phyloP scores from a whole-genome alignment of 2,888 invertebrate species.

The Atrina japonica region DNA sequence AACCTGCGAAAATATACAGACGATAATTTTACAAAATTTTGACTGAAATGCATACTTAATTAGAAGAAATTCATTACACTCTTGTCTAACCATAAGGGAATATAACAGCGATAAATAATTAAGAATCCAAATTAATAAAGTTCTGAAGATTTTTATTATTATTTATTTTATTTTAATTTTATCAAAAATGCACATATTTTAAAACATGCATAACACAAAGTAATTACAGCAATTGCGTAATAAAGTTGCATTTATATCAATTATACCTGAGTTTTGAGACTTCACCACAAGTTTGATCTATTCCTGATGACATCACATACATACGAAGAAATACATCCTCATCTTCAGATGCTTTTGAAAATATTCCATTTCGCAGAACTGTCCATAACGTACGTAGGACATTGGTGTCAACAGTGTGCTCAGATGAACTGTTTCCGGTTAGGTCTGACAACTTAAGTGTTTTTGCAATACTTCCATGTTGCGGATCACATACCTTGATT shows the following conservation, averaged over 20 bases:
- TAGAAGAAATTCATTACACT: not conserved
- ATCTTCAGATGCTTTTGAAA: slow-evolving; percentile 44
- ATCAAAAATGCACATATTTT: too few species aligned
- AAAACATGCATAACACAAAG: not conserved
- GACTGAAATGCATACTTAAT: too few species aligned
- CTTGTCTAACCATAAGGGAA: not conserved
- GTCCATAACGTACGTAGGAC: slow-evolving; percentile 60
- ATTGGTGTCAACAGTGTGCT: slow-evolving; percentile 20
- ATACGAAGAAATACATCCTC: slow-evolving; percentile 55
- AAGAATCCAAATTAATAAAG: too few species aligned
- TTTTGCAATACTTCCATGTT: slow-evolving; percentile 21
- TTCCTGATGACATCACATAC: slow-evolving; percentile 59
- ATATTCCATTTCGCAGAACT: slow-evolving; percentile 50
- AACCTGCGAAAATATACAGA: slow-evolving; percentile 50
- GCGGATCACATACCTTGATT: slow-evolving; percentile 40
- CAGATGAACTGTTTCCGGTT: slow-evolving; percentile 43
- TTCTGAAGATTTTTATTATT: too few species aligned
- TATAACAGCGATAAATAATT: not conserved
- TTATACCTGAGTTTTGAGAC: slow-evolving; percentile 66
- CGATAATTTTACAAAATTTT: not conserved
- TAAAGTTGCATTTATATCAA: not conserved
- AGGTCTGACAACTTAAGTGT: slow-evolving; percentile 54
- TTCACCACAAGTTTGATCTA: slow-evolving; percentile 56
- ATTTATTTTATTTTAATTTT: too few species aligned
- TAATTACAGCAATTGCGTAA: not conserved